Base-by-base conservation (phyloP, 64 coral and sea anemone genomes). In the Astreopora myriophthalma region DNA sequence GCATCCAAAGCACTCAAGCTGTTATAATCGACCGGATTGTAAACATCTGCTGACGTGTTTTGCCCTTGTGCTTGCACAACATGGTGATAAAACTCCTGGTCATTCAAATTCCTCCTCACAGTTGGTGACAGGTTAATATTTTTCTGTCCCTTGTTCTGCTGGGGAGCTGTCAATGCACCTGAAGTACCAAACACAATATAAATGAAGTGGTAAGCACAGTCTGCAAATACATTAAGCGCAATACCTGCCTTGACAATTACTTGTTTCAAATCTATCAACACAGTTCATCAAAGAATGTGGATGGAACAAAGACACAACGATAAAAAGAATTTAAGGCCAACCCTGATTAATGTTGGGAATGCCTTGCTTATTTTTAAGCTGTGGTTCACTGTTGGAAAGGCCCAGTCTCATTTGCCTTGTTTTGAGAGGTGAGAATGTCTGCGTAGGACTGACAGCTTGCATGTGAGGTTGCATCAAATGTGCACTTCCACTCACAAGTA, bases 371-470 rank as follows among this genome's bases (percentile, higher is more conserved):
- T 40, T 37, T 35, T 80, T 78, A 31, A 37, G 64, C 52, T 70
- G 75, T 88, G 64, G 57, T 35, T 85, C 85, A 24, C 84, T 84
- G 36, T 96, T 79, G 33, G 95, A 78, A 5, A 90, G 40, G 71
- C 48, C 68, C 14, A 93, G 91, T 71, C 91, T 84, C 44, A 89
- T 88, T 25, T 63, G 81, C 60, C 95, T 96, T 85, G 95, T 96
- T 60, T 96, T 96, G 4, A 93, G 48, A 74, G 95, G 91, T 63
- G 95, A 96, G 73, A 89, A 69, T 9, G 71, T 86, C 62, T 93
- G 86, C 26, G 51, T 35, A 39, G 79, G 79, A 65, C 52, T 83
- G 30, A 83, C 10, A 3, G n/a, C n/a, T n/a, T 27, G 30, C 22
- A 80, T 61, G 5, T 61, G 51, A 35, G 77, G 79, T 34, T 63